Base-by-base conservation (phyloP, 2,888 invertebrate species). In the Morpho achilles region DNA sequence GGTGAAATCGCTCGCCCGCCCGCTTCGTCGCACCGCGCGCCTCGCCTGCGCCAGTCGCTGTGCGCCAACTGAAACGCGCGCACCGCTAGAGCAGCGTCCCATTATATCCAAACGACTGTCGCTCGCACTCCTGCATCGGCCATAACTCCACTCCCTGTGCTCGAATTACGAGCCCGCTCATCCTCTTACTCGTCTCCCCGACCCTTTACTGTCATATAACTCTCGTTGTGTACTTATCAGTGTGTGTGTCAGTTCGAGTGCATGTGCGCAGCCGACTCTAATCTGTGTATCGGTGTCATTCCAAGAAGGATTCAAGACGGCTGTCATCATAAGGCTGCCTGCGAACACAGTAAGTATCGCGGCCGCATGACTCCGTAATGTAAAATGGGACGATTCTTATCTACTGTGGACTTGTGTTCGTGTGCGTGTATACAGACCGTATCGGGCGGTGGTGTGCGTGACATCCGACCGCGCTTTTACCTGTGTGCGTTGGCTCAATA, bases 41-140 rank as follows among this genome's bases (percentile, higher is more conserved):
- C 88, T 85, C 76, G 87, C 85, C 87, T 86, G 89, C 87, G 87
- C 90, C 87, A 88, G 88, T 89, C 88, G 87, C 85, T 82, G 84
- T 88, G 88, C 89, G 88, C 88, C 88, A 87, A 88, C 89, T 85
- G 90, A 86, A 89, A 87, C 88, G 90, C 87, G 87, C 89, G 88
- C 90, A 88, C 89, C 80, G 84, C 81, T 86, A 83, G 82, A 82
- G 84, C 87, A 85, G 83, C 82, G 80, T 81, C 79, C 82, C 79
- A 79, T 77, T 64, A 62, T 57, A 59, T 58, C 76, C 75, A 76
- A 75, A 77, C 80, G 78, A 80, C 74, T 75, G 76, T 79, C 77
- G 59, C 67, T 62, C 64, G 63, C 79, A 32, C 32, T 32, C 32
- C 32, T 32, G 32, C 50, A 7, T 50, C 74, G 78, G 32, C 32